Evolutionary conservation across 2,113 vertebrate genomes (phyloP).

Genomic region (Nyctibius bracteatus): DNA sequence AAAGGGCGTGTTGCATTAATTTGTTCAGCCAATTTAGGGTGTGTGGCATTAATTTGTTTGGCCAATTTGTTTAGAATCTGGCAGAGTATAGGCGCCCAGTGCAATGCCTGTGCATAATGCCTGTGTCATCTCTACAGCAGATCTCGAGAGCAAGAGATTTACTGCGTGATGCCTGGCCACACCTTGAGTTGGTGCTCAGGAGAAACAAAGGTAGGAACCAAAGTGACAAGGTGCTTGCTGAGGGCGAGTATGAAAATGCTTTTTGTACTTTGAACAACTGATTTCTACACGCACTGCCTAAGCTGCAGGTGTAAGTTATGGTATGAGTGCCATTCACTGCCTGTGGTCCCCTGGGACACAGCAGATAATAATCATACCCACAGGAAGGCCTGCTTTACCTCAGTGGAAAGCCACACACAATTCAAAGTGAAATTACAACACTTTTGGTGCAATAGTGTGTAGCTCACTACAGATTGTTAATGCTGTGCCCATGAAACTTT

Average conservation of each 20-base stretch:
- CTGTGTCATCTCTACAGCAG: slow-evolving; percentile 34
- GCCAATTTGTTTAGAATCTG: slow-evolving; percentile 70
- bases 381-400: neutral
- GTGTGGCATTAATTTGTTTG: slow-evolving; percentile 66
- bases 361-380: neutral
- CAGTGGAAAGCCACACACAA: neutral
- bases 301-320: neutral
- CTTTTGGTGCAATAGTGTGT: neutral
- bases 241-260: neutral
- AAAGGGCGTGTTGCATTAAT: slow-evolving; percentile 65
- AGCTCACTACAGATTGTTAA: neutral
- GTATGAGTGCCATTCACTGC: neutral
- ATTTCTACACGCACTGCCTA: neutral
- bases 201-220: neutral
- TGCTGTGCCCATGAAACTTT: neutral
- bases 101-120: slow-evolving; percentile 18
- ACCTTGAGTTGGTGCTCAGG: neutral
- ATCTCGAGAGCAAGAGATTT: slow-evolving; percentile 39
- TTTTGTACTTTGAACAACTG: neutral
- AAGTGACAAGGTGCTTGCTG: neutral
- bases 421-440: rapidly evolving
- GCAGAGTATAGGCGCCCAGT: neutral
- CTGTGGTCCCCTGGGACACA: neutral
- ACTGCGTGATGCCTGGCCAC: neutral
- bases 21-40: slow-evolving; percentile 63